Evolutionary conservation across 2,113 vertebrate species (phyloP).

Genomic region (Typhlomys cinereus): DNA sequence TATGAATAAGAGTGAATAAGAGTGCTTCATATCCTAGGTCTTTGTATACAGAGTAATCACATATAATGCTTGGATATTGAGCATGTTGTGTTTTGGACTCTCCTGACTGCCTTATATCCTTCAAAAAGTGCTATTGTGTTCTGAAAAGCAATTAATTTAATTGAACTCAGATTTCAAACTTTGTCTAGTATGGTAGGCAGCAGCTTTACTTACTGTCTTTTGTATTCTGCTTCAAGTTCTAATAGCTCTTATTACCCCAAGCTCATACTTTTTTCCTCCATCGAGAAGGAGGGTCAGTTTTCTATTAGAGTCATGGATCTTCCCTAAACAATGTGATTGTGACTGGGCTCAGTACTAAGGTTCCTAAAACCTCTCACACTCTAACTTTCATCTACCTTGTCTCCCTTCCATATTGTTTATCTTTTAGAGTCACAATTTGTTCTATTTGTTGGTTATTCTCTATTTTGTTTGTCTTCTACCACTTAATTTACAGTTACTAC

Average conservation of each 20-base stretch:
- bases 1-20: neutral
- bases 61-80: neutral
- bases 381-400: neutral
- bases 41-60: neutral
- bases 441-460: neutral
- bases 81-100: neutral
- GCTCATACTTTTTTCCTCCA: neutral
- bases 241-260: neutral
- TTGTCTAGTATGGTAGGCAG: neutral
- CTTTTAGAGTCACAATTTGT: neutral
- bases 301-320: neutral
- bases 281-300: neutral
- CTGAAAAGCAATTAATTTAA: neutral
- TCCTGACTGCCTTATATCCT: neutral
- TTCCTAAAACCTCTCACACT: no score
- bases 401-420: constrained; percentile 1
- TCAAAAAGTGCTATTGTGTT: neutral
- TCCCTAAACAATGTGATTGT: no score
- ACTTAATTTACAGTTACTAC: neutral
- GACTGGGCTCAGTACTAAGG: no score
- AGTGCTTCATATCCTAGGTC: neutral
- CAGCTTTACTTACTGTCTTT: neutral
- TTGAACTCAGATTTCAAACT: neutral
- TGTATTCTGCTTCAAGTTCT: neutral
- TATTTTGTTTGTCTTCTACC: neutral